Percentiles rank a stretch among this genome's conserved stretches.
These are phyloP conservation scores for Gisinianus flammeolus DNA, from an alignment of 2,888 invertebrate species.

Conservation along the genomic window DNA sequence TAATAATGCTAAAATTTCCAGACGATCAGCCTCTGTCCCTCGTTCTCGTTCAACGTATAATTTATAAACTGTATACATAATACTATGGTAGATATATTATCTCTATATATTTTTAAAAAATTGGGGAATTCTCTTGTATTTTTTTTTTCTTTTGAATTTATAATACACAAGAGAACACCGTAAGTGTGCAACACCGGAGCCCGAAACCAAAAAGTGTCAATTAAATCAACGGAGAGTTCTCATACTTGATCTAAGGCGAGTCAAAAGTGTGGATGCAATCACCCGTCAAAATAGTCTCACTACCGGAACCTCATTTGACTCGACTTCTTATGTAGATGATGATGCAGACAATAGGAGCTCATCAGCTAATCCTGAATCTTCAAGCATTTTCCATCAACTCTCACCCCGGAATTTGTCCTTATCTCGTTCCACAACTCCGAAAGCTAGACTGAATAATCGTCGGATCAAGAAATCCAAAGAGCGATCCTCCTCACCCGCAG, in stretches of 20 bases:
- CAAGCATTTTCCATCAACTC: constrained; percentile 53
- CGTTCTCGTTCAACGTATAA: constrained; percentile 26
- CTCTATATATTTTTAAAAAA: no score
- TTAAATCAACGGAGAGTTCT: constrained; percentile 67
- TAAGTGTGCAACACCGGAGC: constrained; percentile 74
- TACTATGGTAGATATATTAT: not conserved
- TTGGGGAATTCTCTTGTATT: no score
- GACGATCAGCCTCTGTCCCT: constrained; percentile 21
- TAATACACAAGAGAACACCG: constrained; percentile 42
- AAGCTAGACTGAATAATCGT: not conserved
- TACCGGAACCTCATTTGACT: constrained; percentile 51
- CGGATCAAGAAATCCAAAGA: constrained; percentile 50
- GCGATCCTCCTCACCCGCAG: constrained; percentile 49
- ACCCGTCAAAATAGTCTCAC: constrained; percentile 55
- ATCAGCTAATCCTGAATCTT: constrained; percentile 49
- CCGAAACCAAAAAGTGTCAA: constrained; percentile 61
- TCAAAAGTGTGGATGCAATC: constrained; percentile 58
- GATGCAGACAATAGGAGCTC: constrained; percentile 51
- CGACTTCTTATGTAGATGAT: constrained; percentile 53
- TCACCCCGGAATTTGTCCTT: constrained; percentile 52
- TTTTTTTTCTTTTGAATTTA: no score
- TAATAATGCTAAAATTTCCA: constrained; percentile 3
- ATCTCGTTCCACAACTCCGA: constrained; percentile 55
- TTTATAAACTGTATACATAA: not conserved
- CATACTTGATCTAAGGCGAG: constrained; percentile 73